Evolutionary conservation across 1,140 invertebrate genomes (phyloP).

Genomic region (Dendrolimus kikuchii): DNA sequence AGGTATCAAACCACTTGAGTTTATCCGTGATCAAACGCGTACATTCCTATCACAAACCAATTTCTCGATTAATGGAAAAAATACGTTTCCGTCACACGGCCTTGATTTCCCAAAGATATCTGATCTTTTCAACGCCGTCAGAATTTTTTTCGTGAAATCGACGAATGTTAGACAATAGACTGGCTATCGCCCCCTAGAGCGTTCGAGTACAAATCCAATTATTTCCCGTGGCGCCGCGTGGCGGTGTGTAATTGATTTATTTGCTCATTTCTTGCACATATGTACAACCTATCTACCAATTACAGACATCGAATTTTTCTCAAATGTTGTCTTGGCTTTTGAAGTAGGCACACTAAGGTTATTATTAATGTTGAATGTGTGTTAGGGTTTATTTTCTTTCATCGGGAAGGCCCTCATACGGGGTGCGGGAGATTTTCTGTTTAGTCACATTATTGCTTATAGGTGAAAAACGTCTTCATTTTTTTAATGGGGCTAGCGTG

Average conservation of each 20-base stretch:
- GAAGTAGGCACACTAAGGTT: too few species aligned
- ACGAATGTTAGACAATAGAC: slow-evolving; percentile 43
- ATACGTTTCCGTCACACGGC: too few species aligned
- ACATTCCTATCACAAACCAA: too few species aligned
- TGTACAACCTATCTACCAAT: slow-evolving; percentile 12
- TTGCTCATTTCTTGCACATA: slow-evolving; percentile 40
- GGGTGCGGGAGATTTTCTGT: too few species aligned
- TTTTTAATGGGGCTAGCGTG: too few species aligned
- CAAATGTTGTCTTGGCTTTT: not conserved
- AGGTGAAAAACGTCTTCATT: too few species aligned
- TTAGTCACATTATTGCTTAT: too few species aligned
- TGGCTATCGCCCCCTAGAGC: slow-evolving; percentile 33
- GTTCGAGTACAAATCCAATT: slow-evolving; percentile 50
- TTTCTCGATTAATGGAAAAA: too few species aligned
- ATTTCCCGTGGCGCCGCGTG: slow-evolving; percentile 43
- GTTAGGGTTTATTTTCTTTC: too few species aligned
- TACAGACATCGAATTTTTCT: slow-evolving; percentile 14
- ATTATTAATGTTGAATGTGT: too few species aligned
- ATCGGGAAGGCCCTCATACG: not conserved
- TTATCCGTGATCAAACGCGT: too few species aligned
- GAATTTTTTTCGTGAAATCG: slow-evolving; percentile 22
- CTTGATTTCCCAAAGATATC: slow-evolving; percentile 10
- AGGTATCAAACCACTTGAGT: too few species aligned
- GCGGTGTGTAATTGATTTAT: slow-evolving; percentile 57
- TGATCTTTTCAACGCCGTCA: slow-evolving; percentile 15